Base-by-base conservation (phyloP, 2,888 invertebrate genomes). In the Pandemis cinnamomeana region DNA sequence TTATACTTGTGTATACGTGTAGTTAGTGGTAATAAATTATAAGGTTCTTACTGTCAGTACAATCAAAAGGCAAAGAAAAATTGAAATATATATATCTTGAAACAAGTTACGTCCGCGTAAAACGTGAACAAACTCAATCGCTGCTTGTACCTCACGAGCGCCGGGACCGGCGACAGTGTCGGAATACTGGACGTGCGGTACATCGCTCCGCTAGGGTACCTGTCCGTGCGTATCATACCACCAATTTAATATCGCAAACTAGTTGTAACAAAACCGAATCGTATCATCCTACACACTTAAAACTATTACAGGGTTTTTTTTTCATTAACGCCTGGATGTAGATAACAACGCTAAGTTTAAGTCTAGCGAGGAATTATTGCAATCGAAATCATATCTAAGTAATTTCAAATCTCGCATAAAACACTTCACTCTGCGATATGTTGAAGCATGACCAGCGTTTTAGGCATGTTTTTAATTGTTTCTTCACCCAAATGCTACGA, bases 131-230 rank as follows among this genome's bases (percentile, higher is more conserved):
- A 90, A 89, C 86, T 87, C 82, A 83, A 78, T 80, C 78, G 74
- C 76, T 75, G 75, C 84, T 80, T 87, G 88, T 97, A 97, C 96
- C 96, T 96, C 95, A 95, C 95, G 91, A 96, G 91, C 87, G 95
- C 95, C 91, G 96, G 95, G 89, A 96, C 95, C 92, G 96, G 95
- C 86, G 96, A 95, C 95, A 97, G 95, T 94, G 97, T 97, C 91
- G 98, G 97, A 95, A 98, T 98, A 95, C 97, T 97, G 93, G 97
- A 97, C 87, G 97, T 97, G 96, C 97, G 96, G 95, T 97, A 96
- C 95, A 97, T 97, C 94, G 96, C 96, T 92, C 96, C 95, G 88
- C 94, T 95, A 89, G 94, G 90, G 90, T 94, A 94, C 94, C 94
- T 94, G 91, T 87, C 88, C 89, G 82, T 88, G 85, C 86, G 73